Evolutionary conservation across 1,140 invertebrate species (phyloP).

Genomic region (Ridgeia piscesae): DNA sequence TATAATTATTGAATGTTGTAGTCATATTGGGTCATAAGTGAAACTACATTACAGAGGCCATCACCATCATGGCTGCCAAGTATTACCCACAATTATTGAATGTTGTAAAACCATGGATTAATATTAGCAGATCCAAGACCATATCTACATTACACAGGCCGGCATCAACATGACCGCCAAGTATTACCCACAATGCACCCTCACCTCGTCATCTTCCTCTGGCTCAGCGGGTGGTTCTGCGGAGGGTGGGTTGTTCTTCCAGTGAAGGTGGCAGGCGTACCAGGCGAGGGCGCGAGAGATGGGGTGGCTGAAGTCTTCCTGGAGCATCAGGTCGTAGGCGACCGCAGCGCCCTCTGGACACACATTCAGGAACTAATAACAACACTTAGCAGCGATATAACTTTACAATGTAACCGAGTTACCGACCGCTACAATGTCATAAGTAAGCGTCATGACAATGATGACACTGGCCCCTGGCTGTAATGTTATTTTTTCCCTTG

Average conservation of each 20-base stretch:
- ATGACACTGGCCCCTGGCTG: no score
- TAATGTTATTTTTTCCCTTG: no score
- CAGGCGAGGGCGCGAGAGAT: slow-evolving; percentile 6
- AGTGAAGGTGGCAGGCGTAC: slow-evolving; percentile 21
- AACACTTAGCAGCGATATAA: background rate
- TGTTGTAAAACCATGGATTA: no score
- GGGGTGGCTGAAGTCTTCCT: slow-evolving; percentile 20
- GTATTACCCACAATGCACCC: background rate
- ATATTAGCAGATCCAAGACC: no score
- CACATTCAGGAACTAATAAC: no score
- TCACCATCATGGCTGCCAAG: no score
- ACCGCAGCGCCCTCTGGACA: slow-evolving; percentile 17
- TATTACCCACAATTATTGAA: background rate
- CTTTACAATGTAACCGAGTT: background rate
- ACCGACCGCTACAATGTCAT: no score
- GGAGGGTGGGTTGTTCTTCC: background rate
- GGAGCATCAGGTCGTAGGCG: slow-evolving; percentile 26
- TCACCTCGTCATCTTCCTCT: slow-evolving; percentile 21
- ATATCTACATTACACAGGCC: background rate
- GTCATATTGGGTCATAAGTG: no score
- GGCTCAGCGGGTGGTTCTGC: background rate
- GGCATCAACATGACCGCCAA: background rate
- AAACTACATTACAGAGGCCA: no score
- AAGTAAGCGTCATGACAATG: no score
- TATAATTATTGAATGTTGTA: no score